Percentiles rank a stretch among this genome's conserved stretches.
phyloP scores from a whole-genome alignment of 2,113 vertebrate genomes.

The Xiphorhynchus elegans region DNA sequence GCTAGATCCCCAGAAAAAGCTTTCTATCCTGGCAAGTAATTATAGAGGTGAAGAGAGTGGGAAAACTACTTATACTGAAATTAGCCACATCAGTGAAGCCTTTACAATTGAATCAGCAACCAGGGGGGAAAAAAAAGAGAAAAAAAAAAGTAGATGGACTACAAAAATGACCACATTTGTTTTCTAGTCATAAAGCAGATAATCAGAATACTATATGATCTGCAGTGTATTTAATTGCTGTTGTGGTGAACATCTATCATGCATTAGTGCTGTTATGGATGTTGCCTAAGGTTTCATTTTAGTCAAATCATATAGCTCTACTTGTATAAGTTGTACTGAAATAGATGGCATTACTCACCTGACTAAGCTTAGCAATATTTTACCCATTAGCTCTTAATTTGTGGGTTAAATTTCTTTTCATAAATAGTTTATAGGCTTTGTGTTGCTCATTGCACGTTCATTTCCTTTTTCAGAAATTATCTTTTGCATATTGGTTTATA shows the following conservation, averaged over 20 bases:
- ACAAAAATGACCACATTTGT: conserved; percentile 4
- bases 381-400: conserved; percentile 59
- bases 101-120: background rate
- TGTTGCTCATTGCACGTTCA: conserved; percentile 30
- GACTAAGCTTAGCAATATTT: conserved; percentile 41
- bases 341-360: conserved; percentile 37
- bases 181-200: conserved; percentile 23
- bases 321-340: background rate
- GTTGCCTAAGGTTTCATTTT: conserved; percentile 18
- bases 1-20: background rate
- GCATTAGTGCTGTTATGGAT: background rate
- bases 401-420: conserved; percentile 48
- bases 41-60: background rate
- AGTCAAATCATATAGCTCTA: background rate
- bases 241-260: conserved; percentile 35
- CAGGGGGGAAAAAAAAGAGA: too few relatives aligned
- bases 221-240: conserved; percentile 19
- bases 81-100: background rate
- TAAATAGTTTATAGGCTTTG: conserved; percentile 56
- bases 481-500: conserved; percentile 9
- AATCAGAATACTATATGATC: background rate
- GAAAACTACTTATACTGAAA: background rate
- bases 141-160: background rate
- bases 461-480: conserved; percentile 43
- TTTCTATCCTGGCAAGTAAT: background rate